Evolutionary conservation across 2,113 vertebrate genomes (phyloP), one percentile per base, ranked within the genome.

Genomic region (Chloropsis hardwickii): DNA sequence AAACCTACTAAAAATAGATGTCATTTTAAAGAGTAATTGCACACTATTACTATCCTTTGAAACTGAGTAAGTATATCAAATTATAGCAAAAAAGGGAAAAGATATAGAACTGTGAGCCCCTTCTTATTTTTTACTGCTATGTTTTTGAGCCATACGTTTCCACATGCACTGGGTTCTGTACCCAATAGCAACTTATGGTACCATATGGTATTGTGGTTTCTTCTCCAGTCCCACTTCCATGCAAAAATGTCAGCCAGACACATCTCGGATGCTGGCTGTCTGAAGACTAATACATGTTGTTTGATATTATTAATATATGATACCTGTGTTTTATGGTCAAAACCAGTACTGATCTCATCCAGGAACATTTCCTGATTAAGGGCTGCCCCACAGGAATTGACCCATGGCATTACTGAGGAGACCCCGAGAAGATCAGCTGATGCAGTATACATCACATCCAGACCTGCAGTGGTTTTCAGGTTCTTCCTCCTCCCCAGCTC

Each of bases 1-100:
- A 94, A 93, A 66, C 13, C 33, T 78, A 70, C 94, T 94, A 92
- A 96, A 91, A 95, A 95, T 92, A 87, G 31, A 35, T 28, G 29
- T 66, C 1, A 77, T 88, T 90, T 94, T 66, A 14, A 96, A 88
- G 42, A 90, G 48, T 88, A 93, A 92, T 95, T 94, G 56, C 66
- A 69, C 56, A 82, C 42, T 69, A 69, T n/a, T 65, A 88, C 47
- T 82, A 90, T 86, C 33, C 45, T 86, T 83, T 90, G 85, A 88
- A 96, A 73, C 24, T 73, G 28, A 90, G 27, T 48, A 81, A 89
- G 64, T 80, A 61, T 57, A 70, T 77, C 11, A 79, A 72, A 80
- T 69, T 72, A 65, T 19, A 93, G 69, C 56, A 35, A 76, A 86
- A 89, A 79, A 57, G 45, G 39, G 85, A 20, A 72, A 88, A 89